Base-by-base conservation (phyloP, 1,140 invertebrate species). In the Ruditapes philippinarum region DNA sequence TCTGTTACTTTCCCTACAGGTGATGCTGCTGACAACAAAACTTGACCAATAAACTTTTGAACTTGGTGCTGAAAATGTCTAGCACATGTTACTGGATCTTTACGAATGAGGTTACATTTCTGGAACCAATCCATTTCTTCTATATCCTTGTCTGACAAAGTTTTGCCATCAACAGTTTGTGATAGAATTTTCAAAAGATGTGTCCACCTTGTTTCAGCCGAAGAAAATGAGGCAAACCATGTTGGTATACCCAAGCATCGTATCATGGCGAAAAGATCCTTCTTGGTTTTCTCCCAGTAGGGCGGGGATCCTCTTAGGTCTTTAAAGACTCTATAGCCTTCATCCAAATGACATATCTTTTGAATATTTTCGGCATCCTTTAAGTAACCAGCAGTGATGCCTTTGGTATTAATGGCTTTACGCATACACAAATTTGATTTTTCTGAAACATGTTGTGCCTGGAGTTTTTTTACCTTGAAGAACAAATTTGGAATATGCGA, bases 1-100 rank as follows among this genome's bases (percentile, higher is more conserved):
- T 84, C 60, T 94, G 14, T 95, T 94, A 42, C 95, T 92, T 82
- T 88, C n/a, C 90, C 40, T 12, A 89, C 57, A n/a, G 62, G 57
- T 54, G 36, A 40, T 49, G 65, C 28, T 62, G n/a, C 54, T n/a
- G 62, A 85, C 31, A 33, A 17, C 73, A 81, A 19, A 84, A 65
- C 45, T 74, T 51, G 5, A 42, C 25, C 62, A 86, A 83, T 54
- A 76, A 91, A 45, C 22, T 62, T 42, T 91, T 54, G 28, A 19
- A 91, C 74, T 57, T 70, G 73, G 38, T 87, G 65, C 17, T 90
- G 68, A 84, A 90, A 91, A 62, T 89, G 73, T 57, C 87, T 79
- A 11, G 89, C 57, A 84, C 86, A 89, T 14, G 92, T 91, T 28
- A 91, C 83, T 49, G 91, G 92, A 82, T 91, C 92, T 45, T 49